A percentile compares a stretch with the other conserved stretches of the same genome.
Evolutionary conservation across 2,888 invertebrate genomes (phyloP).

Genomic region (Oscheius sp.): DNA sequence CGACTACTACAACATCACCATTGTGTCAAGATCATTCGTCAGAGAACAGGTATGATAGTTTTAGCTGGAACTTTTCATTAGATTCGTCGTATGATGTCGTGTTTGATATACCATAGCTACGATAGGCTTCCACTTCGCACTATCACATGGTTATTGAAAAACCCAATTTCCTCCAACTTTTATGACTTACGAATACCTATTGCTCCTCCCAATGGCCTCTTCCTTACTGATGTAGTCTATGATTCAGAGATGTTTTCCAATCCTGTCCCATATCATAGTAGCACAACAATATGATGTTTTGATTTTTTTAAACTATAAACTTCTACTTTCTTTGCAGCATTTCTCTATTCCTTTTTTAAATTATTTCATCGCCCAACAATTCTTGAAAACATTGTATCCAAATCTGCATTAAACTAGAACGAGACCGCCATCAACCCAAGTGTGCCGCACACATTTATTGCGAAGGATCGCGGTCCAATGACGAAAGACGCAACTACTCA

Average conservation of each 20-base stretch:
- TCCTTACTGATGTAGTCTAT: constrained; percentile 60
- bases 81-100: constrained; percentile 63
- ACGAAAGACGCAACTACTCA: too few relatives aligned
- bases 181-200: constrained; percentile 45
- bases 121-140: constrained; percentile 35
- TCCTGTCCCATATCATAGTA: constrained; percentile 52
- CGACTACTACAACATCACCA: constrained; percentile 60
- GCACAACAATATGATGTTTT: too few relatives aligned
- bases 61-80: constrained; percentile 26
- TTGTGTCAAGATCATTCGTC: constrained; percentile 57
- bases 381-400: too few relatives aligned
- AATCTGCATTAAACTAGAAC: too few relatives aligned
- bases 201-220: constrained; percentile 58
- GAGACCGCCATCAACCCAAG: too few relatives aligned
- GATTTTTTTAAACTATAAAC: background rate
- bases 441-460: too few relatives aligned
- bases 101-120: constrained; percentile 52
- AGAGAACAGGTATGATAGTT: constrained; percentile 53
- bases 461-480: too few relatives aligned
- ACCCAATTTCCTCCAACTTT: constrained; percentile 54
- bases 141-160: constrained; percentile 54
- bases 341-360: too few relatives aligned
- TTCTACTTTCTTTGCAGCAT: background rate
- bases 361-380: too few relatives aligned
- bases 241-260: constrained; percentile 50